Conservation (phyloP, 1,140 invertebrate species). For the Chelonus insularis region DNA sequence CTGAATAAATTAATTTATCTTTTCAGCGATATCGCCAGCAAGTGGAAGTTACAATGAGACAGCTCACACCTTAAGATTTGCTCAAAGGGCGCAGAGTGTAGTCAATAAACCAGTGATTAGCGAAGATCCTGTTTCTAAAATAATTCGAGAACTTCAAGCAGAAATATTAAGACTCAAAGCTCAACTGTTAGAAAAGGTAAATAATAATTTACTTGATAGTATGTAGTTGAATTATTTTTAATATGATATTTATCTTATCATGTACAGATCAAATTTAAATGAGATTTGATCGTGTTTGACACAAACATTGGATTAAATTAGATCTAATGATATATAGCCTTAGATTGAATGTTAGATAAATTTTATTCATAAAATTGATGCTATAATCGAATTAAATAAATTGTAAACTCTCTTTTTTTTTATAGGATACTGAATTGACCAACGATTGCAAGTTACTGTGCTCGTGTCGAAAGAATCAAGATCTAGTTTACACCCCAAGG, state of each 20-base stretch:
- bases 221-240: no score
- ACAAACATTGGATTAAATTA: no score
- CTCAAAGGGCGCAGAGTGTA: constrained; percentile 71
- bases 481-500: background rate
- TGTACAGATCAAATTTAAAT: no score
- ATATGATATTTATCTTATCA: no score
- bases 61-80: constrained; percentile 72
- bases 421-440: constrained; percentile 35
- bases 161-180: constrained; percentile 64
- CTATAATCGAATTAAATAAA: no score
- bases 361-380: no score
- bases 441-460: constrained; percentile 23
- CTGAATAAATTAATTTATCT: constrained; percentile 13
- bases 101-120: constrained; percentile 69
- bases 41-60: constrained; percentile 71
- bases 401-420: constrained; percentile 14
- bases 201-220: background rate
- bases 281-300: no score
- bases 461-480: constrained; percentile 16
- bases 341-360: no score
- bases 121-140: constrained; percentile 66
- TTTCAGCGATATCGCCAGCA: constrained; percentile 71
- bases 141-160: constrained; percentile 62
- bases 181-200: constrained; percentile 46
- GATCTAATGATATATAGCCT: no score